These are phyloP conservation scores for Malacosoma neustria DNA, from an alignment of 2,888 invertebrate species.

Conservation along the genomic window DNA sequence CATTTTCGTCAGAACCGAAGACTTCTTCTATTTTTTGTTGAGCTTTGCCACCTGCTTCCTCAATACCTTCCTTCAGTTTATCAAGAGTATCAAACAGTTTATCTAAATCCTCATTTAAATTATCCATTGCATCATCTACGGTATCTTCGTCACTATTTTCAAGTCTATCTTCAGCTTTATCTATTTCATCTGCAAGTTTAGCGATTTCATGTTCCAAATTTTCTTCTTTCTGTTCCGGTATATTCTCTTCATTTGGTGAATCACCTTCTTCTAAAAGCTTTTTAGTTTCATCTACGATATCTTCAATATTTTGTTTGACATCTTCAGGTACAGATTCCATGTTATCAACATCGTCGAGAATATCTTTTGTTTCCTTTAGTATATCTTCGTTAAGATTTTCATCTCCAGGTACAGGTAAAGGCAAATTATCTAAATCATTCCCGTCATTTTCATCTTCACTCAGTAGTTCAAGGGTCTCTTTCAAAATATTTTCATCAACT, in stretches of 20 bases:
- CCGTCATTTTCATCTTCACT: slow-evolving; percentile 13
- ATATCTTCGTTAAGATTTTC: slow-evolving; percentile 5
- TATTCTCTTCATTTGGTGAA: slow-evolving; percentile 7
- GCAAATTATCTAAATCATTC: slow-evolving; percentile 7
- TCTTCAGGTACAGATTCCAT: slow-evolving; percentile 3
- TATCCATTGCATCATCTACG: slow-evolving; percentile 29
- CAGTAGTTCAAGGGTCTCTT: slow-evolving; percentile 22
- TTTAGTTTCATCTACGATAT: slow-evolving; percentile 12
- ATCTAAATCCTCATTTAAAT: slow-evolving; percentile 39
- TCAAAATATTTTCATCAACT: slow-evolving; percentile 19
- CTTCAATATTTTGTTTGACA: slow-evolving; percentile 4
- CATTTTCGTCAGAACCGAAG: slow-evolving; percentile 13
- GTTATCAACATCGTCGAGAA: slow-evolving; percentile 13
- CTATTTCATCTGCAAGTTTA: slow-evolving; percentile 7
- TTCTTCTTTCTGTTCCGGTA: slow-evolving; percentile 11
- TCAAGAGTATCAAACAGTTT: slow-evolving; percentile 35
- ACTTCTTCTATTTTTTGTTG: slow-evolving; percentile 9
- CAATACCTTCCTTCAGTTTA: slow-evolving; percentile 25
- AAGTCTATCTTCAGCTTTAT: slow-evolving; percentile 8
- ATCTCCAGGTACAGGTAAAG: slow-evolving; percentile 3
- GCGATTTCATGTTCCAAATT: slow-evolving; percentile 8
- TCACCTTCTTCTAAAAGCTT: slow-evolving; percentile 10
- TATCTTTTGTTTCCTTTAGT: slow-evolving; percentile 11
- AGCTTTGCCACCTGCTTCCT: slow-evolving; percentile 10
- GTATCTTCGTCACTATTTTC: slow-evolving; percentile 22